A percentile compares a stretch with the other conserved stretches of the same genome.
Conservation (phyloP, 2,797 vertebrate species). For the Anguilla megastoma region DNA sequence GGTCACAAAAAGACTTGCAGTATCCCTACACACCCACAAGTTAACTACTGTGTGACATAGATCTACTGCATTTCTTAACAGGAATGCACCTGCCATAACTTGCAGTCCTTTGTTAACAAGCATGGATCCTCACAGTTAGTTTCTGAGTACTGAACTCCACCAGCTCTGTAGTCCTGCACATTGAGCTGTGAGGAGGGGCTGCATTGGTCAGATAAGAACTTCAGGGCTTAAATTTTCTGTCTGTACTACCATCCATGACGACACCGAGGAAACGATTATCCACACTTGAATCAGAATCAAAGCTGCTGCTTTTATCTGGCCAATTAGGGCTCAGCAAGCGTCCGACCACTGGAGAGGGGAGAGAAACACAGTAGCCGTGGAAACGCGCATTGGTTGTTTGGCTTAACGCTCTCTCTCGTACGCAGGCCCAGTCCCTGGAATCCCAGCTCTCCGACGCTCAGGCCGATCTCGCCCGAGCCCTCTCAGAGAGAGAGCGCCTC, state of each 20-base stretch:
- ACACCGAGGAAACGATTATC: neutral
- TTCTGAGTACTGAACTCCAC: neutral
- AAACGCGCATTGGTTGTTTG: neutral
- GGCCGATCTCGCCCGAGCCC: slow-evolving; percentile 77
- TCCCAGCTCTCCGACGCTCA: slow-evolving; percentile 75
- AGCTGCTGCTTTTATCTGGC: neutral
- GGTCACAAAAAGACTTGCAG: neutral
- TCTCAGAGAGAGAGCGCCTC: slow-evolving; percentile 81
- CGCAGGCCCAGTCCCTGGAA: slow-evolving; percentile 65
- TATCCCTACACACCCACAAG: neutral
- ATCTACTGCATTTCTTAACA: neutral
- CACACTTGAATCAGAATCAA: neutral
- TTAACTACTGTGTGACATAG: neutral
- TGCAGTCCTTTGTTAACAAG: neutral
- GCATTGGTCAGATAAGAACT: neutral
- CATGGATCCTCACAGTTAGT: neutral
- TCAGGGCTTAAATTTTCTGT: neutral
- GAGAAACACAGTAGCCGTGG: neutral
- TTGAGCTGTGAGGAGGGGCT: neutral
- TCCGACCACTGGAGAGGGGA: neutral
- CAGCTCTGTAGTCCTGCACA: neutral
- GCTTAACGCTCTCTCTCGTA: neutral
- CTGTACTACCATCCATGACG: neutral
- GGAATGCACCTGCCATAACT: neutral
- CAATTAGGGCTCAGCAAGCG: neutral